Evolutionary conservation across 1,140 invertebrate genomes (phyloP).

Genomic region (Colletes latitarsis): DNA sequence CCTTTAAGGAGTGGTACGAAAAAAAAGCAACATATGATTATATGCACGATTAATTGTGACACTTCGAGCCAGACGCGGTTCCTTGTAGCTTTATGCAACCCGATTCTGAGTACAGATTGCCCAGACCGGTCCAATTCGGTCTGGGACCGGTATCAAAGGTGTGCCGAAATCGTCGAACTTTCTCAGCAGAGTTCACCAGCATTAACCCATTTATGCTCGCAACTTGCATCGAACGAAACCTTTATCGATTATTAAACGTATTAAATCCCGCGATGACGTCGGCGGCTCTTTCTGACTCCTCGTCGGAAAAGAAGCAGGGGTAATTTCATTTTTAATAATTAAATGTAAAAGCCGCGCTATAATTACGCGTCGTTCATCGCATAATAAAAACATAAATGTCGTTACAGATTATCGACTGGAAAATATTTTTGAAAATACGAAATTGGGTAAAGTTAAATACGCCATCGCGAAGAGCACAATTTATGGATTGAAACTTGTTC

Average conservation of each 20-base stretch:
- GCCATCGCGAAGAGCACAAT: no score
- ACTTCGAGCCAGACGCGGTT: conserved; percentile 44
- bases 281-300: neutral
- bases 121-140: conserved; percentile 56
- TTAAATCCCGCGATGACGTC: neutral
- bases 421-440: neutral
- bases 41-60: conserved; percentile 45
- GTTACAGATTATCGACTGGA: neutral
- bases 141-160: conserved; percentile 43
- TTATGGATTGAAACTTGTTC: no score
- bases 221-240: neutral
- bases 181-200: conserved; percentile 41
- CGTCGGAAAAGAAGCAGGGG: neutral
- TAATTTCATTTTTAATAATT: neutral
- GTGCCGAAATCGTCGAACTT: conserved; percentile 49
- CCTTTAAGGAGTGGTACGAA: conserved; percentile 16
- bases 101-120: conserved; percentile 39
- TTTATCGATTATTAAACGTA: conserved; percentile 10
- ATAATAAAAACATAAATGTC: neutral
- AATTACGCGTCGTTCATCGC: neutral
- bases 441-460: neutral
- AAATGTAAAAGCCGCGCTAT: neutral
- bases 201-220: conserved; percentile 47
- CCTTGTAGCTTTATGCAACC: conserved; percentile 52
- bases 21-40: conserved; percentile 30